Evolutionary conservation across 2,113 vertebrate genomes (phyloP).

Genomic region (Solenodon paradoxus): DNA sequence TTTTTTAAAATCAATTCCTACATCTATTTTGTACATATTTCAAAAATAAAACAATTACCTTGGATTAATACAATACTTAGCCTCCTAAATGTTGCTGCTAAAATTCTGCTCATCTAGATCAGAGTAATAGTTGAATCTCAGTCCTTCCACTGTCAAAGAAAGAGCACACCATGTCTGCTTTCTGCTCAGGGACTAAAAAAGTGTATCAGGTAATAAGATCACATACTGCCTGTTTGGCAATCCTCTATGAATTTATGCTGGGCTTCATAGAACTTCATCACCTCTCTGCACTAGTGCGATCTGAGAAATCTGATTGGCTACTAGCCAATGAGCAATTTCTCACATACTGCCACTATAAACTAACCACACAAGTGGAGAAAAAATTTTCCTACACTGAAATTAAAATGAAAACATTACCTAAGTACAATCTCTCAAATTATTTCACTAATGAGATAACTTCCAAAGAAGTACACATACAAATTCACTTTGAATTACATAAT

Average conservation of each 20-base stretch:
- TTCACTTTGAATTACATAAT: slow-evolving; percentile 51
- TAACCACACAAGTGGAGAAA: slow-evolving; percentile 20
- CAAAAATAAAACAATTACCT: not conserved
- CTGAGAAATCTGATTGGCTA: slow-evolving; percentile 44
- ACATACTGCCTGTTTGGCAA: not conserved
- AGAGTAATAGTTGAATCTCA: not conserved
- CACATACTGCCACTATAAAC: not conserved
- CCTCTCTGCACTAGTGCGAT: not conserved
- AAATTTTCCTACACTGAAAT: not conserved
- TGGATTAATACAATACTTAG: not conserved
- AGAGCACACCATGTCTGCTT: not conserved
- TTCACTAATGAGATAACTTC: not conserved
- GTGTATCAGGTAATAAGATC: slow-evolving; percentile 28
- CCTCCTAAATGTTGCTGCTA: not conserved
- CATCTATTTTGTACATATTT: not conserved
- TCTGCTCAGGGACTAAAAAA: not conserved
- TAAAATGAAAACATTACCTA: slow-evolving; percentile 42
- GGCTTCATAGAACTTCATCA: not conserved
- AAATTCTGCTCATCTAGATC: slow-evolving; percentile 6
- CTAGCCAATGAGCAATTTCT: slow-evolving; percentile 15
- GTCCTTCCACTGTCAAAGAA: not conserved
- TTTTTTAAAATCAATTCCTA: not conserved
- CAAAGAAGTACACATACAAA: not conserved
- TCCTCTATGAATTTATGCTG: not conserved
- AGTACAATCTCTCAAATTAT: slow-evolving; percentile 5